Percentiles rank a stretch among this genome's conserved stretches.
Evolutionary conservation across 1,140 invertebrate genomes (phyloP).

Genomic region (Tribolium castaneum): DNA sequence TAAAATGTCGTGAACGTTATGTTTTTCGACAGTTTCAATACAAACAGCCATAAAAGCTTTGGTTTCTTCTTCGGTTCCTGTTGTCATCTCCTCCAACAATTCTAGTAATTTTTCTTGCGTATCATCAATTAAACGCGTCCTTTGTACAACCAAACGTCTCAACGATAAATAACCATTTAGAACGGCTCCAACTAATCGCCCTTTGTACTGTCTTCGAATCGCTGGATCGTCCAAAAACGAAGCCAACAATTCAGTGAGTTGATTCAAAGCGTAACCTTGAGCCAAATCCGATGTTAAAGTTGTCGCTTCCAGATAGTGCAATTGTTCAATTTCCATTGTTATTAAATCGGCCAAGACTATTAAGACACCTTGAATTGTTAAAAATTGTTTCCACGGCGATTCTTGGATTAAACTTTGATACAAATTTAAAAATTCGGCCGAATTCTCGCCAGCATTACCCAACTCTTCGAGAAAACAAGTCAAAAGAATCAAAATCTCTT

Average conservation of each 20-base stretch:
- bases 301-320: constrained; percentile 88
- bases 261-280: constrained; percentile 90
- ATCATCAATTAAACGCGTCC: constrained; percentile 95
- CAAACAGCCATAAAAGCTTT: constrained; percentile 98
- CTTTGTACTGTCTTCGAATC: constrained; percentile 90
- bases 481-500: constrained; percentile 85
- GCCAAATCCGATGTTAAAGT: constrained; percentile 94
- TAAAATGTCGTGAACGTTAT: constrained; percentile 89
- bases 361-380: constrained; percentile 88
- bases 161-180: constrained; percentile 95
- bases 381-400: constrained; percentile 92
- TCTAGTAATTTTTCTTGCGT: constrained; percentile 96
- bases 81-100: constrained; percentile 96
- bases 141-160: constrained; percentile 90
- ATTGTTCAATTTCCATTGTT: constrained; percentile 86
- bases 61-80: constrained; percentile 94
- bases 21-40: constrained; percentile 95
- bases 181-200: constrained; percentile 86
- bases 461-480: constrained; percentile 90
- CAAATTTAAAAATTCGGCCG: constrained; percentile 89
- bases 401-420: constrained; percentile 88
- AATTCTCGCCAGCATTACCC: constrained; percentile 86
- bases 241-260: constrained; percentile 87
- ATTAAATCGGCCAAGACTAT: constrained; percentile 86
- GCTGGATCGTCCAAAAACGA: constrained; percentile 85